phyloP scores from a whole-genome alignment of 2,888 invertebrate genomes.

The Metellina segmentata region DNA sequence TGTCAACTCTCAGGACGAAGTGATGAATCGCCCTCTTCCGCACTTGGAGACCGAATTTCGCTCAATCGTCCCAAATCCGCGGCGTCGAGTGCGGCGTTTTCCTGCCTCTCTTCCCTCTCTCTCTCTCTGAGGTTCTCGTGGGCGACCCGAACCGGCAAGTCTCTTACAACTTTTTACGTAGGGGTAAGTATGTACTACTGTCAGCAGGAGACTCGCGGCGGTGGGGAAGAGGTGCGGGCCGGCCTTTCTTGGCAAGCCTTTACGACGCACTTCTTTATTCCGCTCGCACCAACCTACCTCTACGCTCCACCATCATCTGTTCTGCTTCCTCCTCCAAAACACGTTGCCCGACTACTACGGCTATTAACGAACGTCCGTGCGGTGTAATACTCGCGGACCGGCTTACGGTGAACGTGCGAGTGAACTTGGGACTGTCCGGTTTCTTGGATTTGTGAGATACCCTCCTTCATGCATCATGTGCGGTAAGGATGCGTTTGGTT shows the following conservation, averaged over 20 bases:
- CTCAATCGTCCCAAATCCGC: too few relatives aligned
- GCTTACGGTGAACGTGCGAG: not conserved
- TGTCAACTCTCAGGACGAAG: too few relatives aligned
- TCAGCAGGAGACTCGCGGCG: conserved; percentile 14
- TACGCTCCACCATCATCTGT: conserved; percentile 56
- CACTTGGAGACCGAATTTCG: too few relatives aligned
- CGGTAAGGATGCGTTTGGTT: conserved; percentile 12
- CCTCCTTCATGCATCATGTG: not conserved
- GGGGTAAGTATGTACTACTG: conserved; percentile 63
- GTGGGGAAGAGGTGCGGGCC: conserved; percentile 25
- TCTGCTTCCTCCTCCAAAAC: conserved; percentile 39
- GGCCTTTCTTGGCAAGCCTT: conserved; percentile 62
- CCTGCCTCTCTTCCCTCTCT: not conserved
- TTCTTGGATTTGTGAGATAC: conserved; percentile 2
- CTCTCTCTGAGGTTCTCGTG: conserved; percentile 27
- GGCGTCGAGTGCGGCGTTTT: too few relatives aligned
- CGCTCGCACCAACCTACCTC: conserved; percentile 22
- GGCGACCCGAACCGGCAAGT: conserved; percentile 65
- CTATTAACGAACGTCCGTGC: conserved; percentile 18
- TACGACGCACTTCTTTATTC: conserved; percentile 38
- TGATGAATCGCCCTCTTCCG: too few relatives aligned
- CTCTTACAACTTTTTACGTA: conserved; percentile 64
- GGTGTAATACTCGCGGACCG: not conserved
- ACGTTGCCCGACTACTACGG: conserved; percentile 43
- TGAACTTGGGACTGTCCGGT: not conserved